phyloP scores from a whole-genome alignment of 2,888 invertebrate genomes.

The Autographa pulchrina region DNA sequence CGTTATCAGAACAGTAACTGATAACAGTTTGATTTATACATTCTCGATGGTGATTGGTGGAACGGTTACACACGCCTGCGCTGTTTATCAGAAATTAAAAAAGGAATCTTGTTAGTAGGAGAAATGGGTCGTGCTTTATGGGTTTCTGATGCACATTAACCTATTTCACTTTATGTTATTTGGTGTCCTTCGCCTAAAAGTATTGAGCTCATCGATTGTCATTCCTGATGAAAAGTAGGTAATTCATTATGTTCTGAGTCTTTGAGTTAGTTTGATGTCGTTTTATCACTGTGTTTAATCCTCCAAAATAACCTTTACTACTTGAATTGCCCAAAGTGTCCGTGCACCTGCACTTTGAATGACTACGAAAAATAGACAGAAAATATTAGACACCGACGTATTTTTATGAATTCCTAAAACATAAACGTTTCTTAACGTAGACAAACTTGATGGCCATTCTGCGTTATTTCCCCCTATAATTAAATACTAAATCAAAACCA shows the following conservation, averaged over 20 bases:
- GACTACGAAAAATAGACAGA: too few relatives aligned
- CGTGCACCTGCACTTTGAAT: too few relatives aligned
- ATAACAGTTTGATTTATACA: constrained; percentile 86
- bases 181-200: constrained; percentile 28
- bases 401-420: background rate
- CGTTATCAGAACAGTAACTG: constrained; percentile 79
- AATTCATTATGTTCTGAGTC: too few relatives aligned
- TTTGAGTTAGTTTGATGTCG: too few relatives aligned
- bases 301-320: too few relatives aligned
- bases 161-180: constrained; percentile 32
- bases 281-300: too few relatives aligned
- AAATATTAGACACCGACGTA: too few relatives aligned
- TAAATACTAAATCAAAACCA: constrained; percentile 39
- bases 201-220: background rate
- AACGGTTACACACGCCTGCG: constrained; percentile 60
- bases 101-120: constrained; percentile 74
- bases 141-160: constrained; percentile 50
- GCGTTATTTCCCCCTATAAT: background rate
- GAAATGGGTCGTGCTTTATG: constrained; percentile 76
- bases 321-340: too few relatives aligned
- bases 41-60: constrained; percentile 79
- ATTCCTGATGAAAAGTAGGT: background rate
- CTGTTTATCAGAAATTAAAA: constrained; percentile 78
- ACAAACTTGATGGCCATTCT: background rate
- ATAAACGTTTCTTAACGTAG: background rate